Evolutionary conservation across 2,888 invertebrate genomes (phyloP), one percentile per base, ranked within the genome.

Genomic region (Lasioglossum oenotherae): DNA sequence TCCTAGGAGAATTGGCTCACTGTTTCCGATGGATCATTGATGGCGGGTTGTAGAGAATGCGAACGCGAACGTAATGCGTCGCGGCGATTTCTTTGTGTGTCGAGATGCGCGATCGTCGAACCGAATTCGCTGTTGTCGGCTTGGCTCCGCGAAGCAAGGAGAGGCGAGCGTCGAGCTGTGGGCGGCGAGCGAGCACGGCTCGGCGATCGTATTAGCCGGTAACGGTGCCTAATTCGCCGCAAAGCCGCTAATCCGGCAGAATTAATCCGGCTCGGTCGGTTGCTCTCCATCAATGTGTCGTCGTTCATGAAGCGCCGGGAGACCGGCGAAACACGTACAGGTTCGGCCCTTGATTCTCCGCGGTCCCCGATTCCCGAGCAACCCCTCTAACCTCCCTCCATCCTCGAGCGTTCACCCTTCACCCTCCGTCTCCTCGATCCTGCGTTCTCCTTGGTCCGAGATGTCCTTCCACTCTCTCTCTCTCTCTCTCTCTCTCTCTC

Each of bases 201-300:
- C 86, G 89, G 82, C 89, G 91, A 91, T 89, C 88, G 86, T 88
- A 91, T 91, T 91, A 91, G 90, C 90, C 91, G 80, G 90, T 88
- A 91, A 89, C 87, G 85, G 86, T 87, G 91, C 89, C 88, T 89
- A 92, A 89, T 91, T 91, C 92, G 88, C 81, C 85, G 91, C 92
- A 94, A 94, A 94, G 94, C 94, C 94, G 94, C 94, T 94, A 94
- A 94, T 94, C 94, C 94, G 93, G 93, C 93, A 94, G 94, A 94
- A 94, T 94, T 94, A 94, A 94, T 94, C 93, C 92, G 91, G 90
- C 92, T 94, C 93, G 93, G 94, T 94, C 92, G 94, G 94, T 93
- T 94, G 94, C 94, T 92, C 93, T 93, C 88, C 93, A 92, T 94
- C 94, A 94, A 94, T 94, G 94, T 93, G 93, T 92, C 92, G 90